Base-by-base conservation (phyloP, 35 echinoderm and acorn worm genomes). In the Hemicentrotus pulcherrimus region DNA sequence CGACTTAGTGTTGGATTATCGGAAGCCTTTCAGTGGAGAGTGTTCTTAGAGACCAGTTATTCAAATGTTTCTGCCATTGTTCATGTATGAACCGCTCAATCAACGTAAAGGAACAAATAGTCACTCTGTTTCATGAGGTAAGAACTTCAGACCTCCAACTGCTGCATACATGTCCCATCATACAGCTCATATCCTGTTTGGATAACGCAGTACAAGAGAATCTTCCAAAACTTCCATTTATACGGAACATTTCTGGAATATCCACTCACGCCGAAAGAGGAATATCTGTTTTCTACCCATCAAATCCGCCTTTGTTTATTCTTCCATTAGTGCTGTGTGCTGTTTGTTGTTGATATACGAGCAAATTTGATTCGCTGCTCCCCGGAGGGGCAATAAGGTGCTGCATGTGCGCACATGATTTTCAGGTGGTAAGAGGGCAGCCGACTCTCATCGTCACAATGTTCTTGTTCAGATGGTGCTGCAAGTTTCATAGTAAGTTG, bases 401-500 rank as follows among this genome's bases (percentile, higher is more conserved):
- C 65, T 78, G 65, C 65, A 78, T 78, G 65, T 28, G 24, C n/a
- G 65, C 65, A 78, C 65, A 22, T 78, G 19, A 28, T 78, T 78
- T 78, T 24, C 3, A n/a, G 19, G 22, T 78, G 65, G 65, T 28
- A 78, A n/a, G 65, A 28, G 65, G 65, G 65, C 65, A 78, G 65
- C 65, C 65, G 2, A 14, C 50, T 55, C 50, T 55, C 19, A 28
- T 78, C 65, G 24, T 78, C 65, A 78, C 7, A 22, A 78, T 78
- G 65, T 78, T 78, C 65, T 22, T 78, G n/a, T 78, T 78, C 22
- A 78, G 65, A 78, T 78, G 65, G 65, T 78, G 65, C 28, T 78
- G 65, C 65, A 78, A 78, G 65, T 78, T 78, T n/a, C 65, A 78
- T n/a, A 78, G 65, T 78, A 78, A 78, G 65, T 78, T 78, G 22